Percentiles rank a stretch among this genome's conserved stretches.
Conservation (phyloP, 2,797 vertebrate genomes). For the Bradypodion ventrale region DNA sequence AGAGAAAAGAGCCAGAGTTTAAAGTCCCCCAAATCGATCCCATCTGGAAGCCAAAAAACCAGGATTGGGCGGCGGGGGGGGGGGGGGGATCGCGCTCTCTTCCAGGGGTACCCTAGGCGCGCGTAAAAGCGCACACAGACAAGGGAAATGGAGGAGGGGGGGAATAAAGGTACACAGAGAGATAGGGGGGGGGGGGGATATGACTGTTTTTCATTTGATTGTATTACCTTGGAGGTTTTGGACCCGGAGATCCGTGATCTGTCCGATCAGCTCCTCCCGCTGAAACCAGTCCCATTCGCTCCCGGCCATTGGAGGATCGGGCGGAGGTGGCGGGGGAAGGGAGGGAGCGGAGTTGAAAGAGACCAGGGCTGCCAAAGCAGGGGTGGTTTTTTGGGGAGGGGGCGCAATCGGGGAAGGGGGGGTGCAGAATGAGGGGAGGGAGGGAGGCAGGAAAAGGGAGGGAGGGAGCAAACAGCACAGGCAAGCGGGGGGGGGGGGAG, state of each 20-base stretch:
- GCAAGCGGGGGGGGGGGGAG: neutral
- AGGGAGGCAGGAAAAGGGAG: slow-evolving; percentile 2
- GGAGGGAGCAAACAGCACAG: neutral
- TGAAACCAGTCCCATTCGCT: slow-evolving; percentile 94
- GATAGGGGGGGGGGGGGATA: no score
- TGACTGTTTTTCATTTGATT: neutral
- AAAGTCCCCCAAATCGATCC: slow-evolving; percentile 15
- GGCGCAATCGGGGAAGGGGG: neutral
- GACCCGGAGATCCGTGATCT: slow-evolving; percentile 96
- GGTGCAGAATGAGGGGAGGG: neutral
- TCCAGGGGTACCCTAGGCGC: neutral
- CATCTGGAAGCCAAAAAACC: slow-evolving; percentile 12
- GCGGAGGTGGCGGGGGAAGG: slow-evolving; percentile 27
- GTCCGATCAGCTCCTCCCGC: slow-evolving; percentile 93
- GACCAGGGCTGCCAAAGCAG: neutral
- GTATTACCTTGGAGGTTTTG: slow-evolving; percentile 94
- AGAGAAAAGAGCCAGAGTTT: neutral
- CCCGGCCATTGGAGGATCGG: slow-evolving; percentile 85
- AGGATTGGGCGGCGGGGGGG: no score
- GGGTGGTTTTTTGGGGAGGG: neutral
- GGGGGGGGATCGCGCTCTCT: neutral
- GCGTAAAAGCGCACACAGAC: neutral
- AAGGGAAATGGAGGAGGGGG: neutral
- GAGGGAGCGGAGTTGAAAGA: neutral
- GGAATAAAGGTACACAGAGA: neutral